Conservation (phyloP, 2,113 vertebrate species). For the Thunnus thynnus region DNA sequence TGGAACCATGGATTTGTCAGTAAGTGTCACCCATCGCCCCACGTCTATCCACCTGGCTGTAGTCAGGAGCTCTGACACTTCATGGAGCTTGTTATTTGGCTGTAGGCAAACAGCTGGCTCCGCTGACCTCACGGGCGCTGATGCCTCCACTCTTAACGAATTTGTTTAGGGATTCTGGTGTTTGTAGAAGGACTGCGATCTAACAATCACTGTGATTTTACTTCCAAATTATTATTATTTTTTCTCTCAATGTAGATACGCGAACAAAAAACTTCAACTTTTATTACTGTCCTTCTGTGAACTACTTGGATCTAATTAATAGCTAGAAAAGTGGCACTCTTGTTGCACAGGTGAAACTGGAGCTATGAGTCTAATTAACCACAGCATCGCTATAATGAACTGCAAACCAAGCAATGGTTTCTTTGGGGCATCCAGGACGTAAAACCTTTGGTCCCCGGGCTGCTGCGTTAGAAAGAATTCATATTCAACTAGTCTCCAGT, state of each 20-base stretch:
- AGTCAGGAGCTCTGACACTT: conserved; percentile 44
- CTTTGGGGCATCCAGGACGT: conserved; percentile 38
- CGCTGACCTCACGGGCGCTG: background rate
- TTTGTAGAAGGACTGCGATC: background rate
- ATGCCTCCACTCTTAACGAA: background rate
- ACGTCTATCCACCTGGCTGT: conserved; percentile 47
- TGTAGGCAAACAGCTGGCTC: conserved; percentile 48
- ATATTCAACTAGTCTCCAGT: conserved; percentile 71
- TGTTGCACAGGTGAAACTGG: conserved; percentile 26
- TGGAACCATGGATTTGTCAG: conserved; percentile 52
- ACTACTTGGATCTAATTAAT: background rate
- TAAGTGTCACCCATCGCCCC: conserved; percentile 63
- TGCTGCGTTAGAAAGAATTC: conserved; percentile 51
- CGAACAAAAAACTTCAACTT: background rate
- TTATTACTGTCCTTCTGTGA: background rate
- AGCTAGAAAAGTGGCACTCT: background rate
- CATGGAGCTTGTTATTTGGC: conserved; percentile 33
- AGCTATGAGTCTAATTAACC: conserved; percentile 38
- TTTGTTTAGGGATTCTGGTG: background rate
- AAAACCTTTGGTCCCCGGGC: conserved; percentile 50
- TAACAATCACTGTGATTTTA: background rate
- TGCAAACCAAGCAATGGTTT: conserved; percentile 58
- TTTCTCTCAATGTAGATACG: background rate
- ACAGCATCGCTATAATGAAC: conserved; percentile 49
- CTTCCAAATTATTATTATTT: background rate